Evolutionary conservation across 2,797 vertebrate genomes (phyloP), one percentile per base, ranked within the genome.

Genomic region (Tauraco hartlaubi): DNA sequence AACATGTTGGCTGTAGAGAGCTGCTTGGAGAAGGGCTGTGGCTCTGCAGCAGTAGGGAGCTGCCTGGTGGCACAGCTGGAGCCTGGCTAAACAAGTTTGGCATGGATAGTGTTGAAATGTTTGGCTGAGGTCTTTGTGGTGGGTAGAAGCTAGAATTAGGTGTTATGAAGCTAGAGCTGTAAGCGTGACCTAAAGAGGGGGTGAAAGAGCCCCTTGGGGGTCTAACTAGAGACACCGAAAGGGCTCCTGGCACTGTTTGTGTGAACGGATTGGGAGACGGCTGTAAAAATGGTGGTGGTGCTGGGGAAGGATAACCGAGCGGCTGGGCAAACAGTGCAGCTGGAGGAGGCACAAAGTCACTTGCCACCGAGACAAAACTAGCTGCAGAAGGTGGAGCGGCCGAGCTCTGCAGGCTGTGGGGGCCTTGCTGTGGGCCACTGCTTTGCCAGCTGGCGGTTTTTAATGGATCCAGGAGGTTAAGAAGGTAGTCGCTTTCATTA

Each of bases 401-500:
- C 4, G 98, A 52, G 67, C 88, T 83, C 5, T 86, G 97, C 63
- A 93, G 72, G 88, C 66, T 56, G 62, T 16, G 33, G 39, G 94
- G 28, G 22, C 63, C 71, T 39, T 90, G 68, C 6, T 93, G 95
- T 1, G 80, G 61, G 80, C 56, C 35, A 3, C 33, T 55, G 74
- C 90, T 95, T 8, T 96, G 90, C 92, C 97, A 96, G 82, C 74
- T 77, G 63, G 95, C 87, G 26, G 93, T 77, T 83, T 97, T 98
- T 58, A 99, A 98, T 0, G 99, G 99, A 96, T 99, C 99, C 71
- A 99, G 98, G 49, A 99, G 98, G 75, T 98, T 98, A 10, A 99
- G 97, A 81, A 99, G 98, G 81, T 99, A 98, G 9, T 98, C 96
- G 3, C 96, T 96, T 64, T 97, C 91, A 0, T 48, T 85, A 66